Conservation (phyloP, 2,888 invertebrate species). For the Cheilosia variabilis region DNA sequence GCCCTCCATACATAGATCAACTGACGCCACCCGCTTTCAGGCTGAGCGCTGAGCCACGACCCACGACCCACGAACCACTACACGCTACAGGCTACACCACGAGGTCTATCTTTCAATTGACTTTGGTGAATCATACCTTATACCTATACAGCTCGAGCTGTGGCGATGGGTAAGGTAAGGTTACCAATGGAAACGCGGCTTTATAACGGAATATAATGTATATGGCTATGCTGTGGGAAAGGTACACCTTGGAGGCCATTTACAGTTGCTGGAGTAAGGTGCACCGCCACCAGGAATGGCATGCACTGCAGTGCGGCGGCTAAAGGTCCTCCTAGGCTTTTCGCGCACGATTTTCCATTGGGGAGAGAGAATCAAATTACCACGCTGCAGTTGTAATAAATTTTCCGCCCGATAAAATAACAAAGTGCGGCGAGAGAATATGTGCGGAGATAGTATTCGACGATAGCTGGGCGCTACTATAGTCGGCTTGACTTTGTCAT, state of each 20-base stretch:
- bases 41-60: slow-evolving; percentile 1
- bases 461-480: slow-evolving; percentile 14
- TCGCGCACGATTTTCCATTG: slow-evolving; percentile 56
- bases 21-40: slow-evolving; percentile 67
- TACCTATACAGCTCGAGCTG: neutral
- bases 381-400: slow-evolving; percentile 70
- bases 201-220: slow-evolving; percentile 70
- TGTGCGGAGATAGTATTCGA: slow-evolving; percentile 42
- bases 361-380: slow-evolving; percentile 13
- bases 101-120: slow-evolving; percentile 47
- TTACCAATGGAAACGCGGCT: slow-evolving; percentile 53
- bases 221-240: slow-evolving; percentile 58
- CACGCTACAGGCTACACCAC: too few species aligned
- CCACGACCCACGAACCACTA: too few species aligned
- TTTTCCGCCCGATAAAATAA: slow-evolving; percentile 72
- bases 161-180: neutral
- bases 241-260: slow-evolving; percentile 67
- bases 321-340: slow-evolving; percentile 71
- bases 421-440: slow-evolving; percentile 44
- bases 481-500: slow-evolving; percentile 27
- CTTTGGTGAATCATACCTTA: slow-evolving; percentile 52
- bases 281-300: slow-evolving; percentile 62
- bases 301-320: slow-evolving; percentile 29
- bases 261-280: slow-evolving; percentile 72
- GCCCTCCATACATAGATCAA: slow-evolving; percentile 71